phyloP scores from a whole-genome alignment of 2,113 vertebrate genomes.

The Scomber japonicus region DNA sequence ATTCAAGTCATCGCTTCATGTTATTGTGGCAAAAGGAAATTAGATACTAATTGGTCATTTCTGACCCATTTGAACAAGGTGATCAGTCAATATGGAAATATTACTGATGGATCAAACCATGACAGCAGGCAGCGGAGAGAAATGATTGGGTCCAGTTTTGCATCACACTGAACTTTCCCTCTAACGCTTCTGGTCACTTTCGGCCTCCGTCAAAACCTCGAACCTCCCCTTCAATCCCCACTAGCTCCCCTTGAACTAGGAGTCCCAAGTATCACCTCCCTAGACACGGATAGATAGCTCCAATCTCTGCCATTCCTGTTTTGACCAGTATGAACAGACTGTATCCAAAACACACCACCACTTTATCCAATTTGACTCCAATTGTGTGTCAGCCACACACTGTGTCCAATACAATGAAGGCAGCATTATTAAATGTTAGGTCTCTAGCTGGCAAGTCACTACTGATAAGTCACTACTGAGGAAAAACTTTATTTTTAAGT shows the following conservation, averaged over 20 bases:
- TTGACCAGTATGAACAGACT: no score
- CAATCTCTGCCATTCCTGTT: no score
- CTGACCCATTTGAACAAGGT: slow-evolving; percentile 16
- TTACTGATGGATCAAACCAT: not conserved
- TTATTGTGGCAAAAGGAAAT: not conserved
- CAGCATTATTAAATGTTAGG: not conserved
- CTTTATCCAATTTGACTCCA: not conserved
- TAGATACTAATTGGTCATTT: slow-evolving; percentile 12
- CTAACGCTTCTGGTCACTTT: no score
- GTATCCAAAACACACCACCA: not conserved
- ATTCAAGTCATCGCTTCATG: not conserved
- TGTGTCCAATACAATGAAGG: not conserved
- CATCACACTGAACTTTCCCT: no score
- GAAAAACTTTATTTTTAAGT: no score
- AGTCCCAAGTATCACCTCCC: no score
- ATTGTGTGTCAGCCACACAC: not conserved
- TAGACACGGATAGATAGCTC: no score
- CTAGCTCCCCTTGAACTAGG: no score
- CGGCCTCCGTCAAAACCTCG: no score
- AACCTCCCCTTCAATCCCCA: no score
- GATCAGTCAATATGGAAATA: slow-evolving; percentile 21
- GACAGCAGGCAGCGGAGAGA: slow-evolving; percentile 5
- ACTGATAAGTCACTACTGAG: no score
- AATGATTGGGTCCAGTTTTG: not conserved
- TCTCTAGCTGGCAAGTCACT: not conserved